phyloP scores from a whole-genome alignment of 2,888 invertebrate species.

The Agriopis leucophaearia region DNA sequence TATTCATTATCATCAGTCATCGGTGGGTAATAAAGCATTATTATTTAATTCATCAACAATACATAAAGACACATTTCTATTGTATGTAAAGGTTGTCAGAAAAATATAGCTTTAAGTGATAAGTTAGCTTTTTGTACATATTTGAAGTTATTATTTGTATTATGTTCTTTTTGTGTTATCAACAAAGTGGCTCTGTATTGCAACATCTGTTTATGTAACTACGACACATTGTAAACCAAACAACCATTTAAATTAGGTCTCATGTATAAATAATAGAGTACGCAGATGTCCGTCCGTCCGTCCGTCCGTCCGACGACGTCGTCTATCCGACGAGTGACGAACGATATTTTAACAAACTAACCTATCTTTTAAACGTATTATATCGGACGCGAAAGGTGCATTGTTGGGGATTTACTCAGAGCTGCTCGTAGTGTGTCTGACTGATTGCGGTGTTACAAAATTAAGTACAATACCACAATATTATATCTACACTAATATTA shows the following conservation, averaged over 20 bases:
- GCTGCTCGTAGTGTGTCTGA: slow-evolving; percentile 30
- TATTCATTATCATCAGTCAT: too few relatives aligned
- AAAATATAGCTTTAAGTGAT: too few relatives aligned
- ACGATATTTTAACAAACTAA: slow-evolving; percentile 72
- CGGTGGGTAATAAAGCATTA: too few relatives aligned
- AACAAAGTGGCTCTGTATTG: too few relatives aligned
- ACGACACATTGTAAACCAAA: not conserved
- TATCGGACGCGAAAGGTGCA: slow-evolving; percentile 59
- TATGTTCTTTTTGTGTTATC: too few relatives aligned
- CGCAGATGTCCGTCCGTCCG: slow-evolving; percentile 57
- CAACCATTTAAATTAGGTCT: slow-evolving; percentile 55
- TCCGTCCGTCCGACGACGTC: slow-evolving; percentile 49
- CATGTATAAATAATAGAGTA: slow-evolving; percentile 53
- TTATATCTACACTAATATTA: too few relatives aligned
- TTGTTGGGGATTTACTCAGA: slow-evolving; percentile 39
- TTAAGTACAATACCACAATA: too few relatives aligned
- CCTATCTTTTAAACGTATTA: slow-evolving; percentile 66
- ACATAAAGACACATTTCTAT: too few relatives aligned
- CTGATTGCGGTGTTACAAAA: not conserved
- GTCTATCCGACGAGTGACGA: slow-evolving; percentile 57
- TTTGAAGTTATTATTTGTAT: too few relatives aligned
- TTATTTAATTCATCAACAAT: too few relatives aligned
- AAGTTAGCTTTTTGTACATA: too few relatives aligned
- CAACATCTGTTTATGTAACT: not conserved
- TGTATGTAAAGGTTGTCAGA: too few relatives aligned